Evolutionary conservation across 2,888 invertebrate species (phyloP).

Genomic region (Synergus itoensis): DNA sequence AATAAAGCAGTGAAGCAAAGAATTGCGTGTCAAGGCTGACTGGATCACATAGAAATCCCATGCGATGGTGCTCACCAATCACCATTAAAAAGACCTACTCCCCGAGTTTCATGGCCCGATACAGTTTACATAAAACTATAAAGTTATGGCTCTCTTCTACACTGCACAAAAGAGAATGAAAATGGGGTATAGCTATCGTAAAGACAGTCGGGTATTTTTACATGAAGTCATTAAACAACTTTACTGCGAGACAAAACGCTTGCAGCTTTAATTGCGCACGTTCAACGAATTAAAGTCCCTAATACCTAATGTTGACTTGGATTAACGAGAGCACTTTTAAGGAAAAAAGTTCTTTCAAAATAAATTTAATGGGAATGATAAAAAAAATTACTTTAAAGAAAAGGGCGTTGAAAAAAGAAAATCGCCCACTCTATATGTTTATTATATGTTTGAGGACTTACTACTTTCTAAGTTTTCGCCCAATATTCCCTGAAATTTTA

Average conservation of each 20-base stretch:
- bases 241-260: conserved; percentile 72
- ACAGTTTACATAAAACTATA: conserved; percentile 78
- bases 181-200: conserved; percentile 61
- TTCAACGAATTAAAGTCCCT: conserved; percentile 65
- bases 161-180: conserved; percentile 46
- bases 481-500: no score
- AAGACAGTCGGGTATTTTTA: conserved; percentile 73
- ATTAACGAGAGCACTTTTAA: conserved; percentile 25
- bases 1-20: conserved; percentile 58
- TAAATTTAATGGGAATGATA: background rate
- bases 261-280: conserved; percentile 68
- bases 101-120: conserved; percentile 69
- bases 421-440: no score
- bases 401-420: background rate
- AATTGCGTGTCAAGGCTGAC: conserved; percentile 72
- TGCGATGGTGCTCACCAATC: conserved; percentile 71
- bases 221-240: conserved; percentile 73
- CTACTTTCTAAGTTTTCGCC: background rate
- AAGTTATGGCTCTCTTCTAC: conserved; percentile 68
- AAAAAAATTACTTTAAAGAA: background rate
- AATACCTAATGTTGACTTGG: conserved; percentile 21
- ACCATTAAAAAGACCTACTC: conserved; percentile 73
- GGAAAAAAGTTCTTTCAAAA: background rate
- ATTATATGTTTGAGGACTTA: background rate
- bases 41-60: conserved; percentile 62